Evolutionary conservation across 1,140 invertebrate species (phyloP).

Genomic region (Medauroidea extradentata): DNA sequence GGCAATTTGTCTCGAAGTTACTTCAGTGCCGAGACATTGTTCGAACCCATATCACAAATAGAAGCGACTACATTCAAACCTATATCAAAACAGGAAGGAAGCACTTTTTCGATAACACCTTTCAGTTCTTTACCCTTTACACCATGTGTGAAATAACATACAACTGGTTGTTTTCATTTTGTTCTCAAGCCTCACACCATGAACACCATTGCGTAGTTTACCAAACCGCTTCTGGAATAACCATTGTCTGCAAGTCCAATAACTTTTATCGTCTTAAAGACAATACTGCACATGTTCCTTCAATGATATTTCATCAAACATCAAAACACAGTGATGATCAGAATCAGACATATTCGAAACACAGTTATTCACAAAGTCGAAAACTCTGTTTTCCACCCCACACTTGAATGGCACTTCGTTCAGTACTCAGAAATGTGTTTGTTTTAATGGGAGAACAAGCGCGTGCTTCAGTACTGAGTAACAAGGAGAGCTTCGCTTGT

Average conservation of each 20-base stretch:
- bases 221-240: background rate
- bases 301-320: background rate
- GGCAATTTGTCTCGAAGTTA: no score
- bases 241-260: background rate
- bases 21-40: no score
- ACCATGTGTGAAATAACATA: no score
- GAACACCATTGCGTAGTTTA: no score
- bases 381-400: background rate
- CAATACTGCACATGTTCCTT: background rate
- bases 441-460: background rate
- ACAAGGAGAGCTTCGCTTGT: no score
- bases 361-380: background rate
- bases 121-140: conserved; percentile 4
- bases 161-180: no score
- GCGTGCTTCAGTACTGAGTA: no score
- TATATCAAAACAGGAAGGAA: conserved; percentile 7
- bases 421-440: background rate
- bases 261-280: background rate
- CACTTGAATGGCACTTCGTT: background rate
- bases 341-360: background rate
- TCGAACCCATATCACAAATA: no score
- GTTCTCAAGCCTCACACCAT: no score
- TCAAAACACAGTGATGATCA: background rate
- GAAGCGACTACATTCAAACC: conserved; percentile 3
- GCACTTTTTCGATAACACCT: background rate